A percentile compares a stretch with the other conserved stretches of the same genome.
These are phyloP conservation scores for Coendou prehensilis DNA, from an alignment of 2,797 vertebrate genomes.

Conservation along the genomic window DNA sequence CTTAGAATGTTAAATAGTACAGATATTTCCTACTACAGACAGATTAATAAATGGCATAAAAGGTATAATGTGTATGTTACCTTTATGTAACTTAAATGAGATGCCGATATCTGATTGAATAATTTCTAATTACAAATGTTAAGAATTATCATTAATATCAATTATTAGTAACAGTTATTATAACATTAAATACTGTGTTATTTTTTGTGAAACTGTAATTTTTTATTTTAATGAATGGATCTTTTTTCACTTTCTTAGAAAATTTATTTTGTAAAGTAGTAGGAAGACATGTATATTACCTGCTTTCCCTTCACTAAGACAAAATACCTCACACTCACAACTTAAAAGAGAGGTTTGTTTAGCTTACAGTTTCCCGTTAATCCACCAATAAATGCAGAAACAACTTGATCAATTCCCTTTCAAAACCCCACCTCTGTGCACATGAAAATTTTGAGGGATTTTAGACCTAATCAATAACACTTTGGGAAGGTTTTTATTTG, in stretches of 20 bases:
- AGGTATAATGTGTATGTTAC: neutral
- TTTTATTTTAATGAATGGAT: neutral
- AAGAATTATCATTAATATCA: neutral
- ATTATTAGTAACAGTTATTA: neutral
- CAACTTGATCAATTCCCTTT: neutral
- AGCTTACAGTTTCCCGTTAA: neutral
- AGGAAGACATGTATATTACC: neutral
- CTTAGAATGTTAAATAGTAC: neutral
- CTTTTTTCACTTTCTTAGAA: neutral
- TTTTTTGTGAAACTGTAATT: neutral
- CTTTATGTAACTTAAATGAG: neutral
- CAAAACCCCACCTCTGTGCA: neutral
- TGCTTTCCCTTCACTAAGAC: neutral
- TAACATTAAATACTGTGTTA: neutral
- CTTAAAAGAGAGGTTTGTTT: neutral
- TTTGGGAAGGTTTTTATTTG: neutral
- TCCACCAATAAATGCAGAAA: neutral
- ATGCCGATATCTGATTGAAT: neutral
- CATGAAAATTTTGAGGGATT: neutral
- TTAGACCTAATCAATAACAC: neutral
- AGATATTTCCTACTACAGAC: neutral
- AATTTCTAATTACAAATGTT: neutral
- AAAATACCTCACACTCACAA: neutral
- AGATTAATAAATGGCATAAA: neutral
- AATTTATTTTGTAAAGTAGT: neutral